Base-by-base conservation (phyloP, 1,140 invertebrate genomes). In the Drosophila albomicans region DNA sequence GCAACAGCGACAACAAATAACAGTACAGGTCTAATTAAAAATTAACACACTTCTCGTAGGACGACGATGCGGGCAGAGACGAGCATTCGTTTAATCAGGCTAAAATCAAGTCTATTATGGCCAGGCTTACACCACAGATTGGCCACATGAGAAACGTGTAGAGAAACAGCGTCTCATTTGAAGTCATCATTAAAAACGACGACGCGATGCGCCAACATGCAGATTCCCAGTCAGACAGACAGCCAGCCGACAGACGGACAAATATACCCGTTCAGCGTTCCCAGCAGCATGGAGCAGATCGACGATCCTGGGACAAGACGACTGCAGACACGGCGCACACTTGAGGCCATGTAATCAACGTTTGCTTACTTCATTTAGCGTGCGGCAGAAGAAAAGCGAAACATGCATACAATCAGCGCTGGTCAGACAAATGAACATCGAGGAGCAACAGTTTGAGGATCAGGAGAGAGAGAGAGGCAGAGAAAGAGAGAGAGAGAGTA, bases 331-430 rank as follows among this genome's bases (percentile, higher is more conserved):
- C 61, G 80, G 85, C 82, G 81, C 81, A 89, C 85, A 89, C 85
- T 89, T 89, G 85, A 89, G 85, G 85, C 85, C 86, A 89, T 89
- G 85, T 89, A 89, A 89, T 89, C 85, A 89, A 89, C 86, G 85
- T 89, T 89, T 90, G 85, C 85, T 89, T 89, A 89, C 85, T 89
- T 89, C 85, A 89, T 89, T 89, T 89, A 89, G 85, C 85, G 81
- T 82, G 85, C 81, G 85, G 81, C 82, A 89, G 73, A 89, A 89
- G 85, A 89, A 88, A 88, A 88, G 85, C 85, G 78, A 88, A 88
- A 88, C 85, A 88, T 88, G 84, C 84, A 88, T 88, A 88, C 84
- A 88, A 88, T 88, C 84, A 88, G 74, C 80, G 74, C 57, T 76
- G 85, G 51, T 8, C 78, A 65, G 69, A 76, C 74, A 76, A 76